Evolutionary conservation across 2,888 invertebrate species (phyloP), one percentile per base, ranked within the genome.

Genomic region (Epinotia demarniana): DNA sequence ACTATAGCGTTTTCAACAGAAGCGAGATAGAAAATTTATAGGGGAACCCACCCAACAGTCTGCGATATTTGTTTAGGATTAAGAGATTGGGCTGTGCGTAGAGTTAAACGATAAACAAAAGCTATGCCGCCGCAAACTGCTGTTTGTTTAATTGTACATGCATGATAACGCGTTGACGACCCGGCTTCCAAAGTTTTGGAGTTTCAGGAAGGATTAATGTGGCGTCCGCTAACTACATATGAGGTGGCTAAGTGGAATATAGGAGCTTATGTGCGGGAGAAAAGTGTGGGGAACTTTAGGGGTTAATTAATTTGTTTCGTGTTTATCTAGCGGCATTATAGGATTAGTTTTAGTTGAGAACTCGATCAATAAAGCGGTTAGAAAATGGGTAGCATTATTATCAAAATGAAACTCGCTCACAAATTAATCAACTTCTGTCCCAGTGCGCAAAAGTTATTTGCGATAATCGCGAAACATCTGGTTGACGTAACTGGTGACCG

Each of bases 31-130:
- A 84, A 82, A 88, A 88, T 88, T 86, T 89, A 88, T 88, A 81
- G 83, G 81, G 85, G 82, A 82, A 82, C 78, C 78, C 79, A 82
- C 78, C 78, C 79, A 63, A 78, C 73, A 73, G 77, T 64, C 72
- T 83, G 80, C 85, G 86, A 90, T 93, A 92, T 93, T 93, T 92
- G 90, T 89, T 91, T 90, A 91, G 93, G 93, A 92, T 93, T 93
- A 92, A 89, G 89, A 91, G 90, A 89, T 91, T 90, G 87, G 86
- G 87, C 87, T 87, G 84, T 87, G 86, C 86, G 89, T 86, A 77
- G 85, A 86, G 88, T 87, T 89, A 85, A 88, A 90, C 87, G 91
- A 90, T 91, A 92, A 92, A 92, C 92, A 90, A 90, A 88, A 89
- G 90, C 90, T 84, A 84, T 82, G 87, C 87, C 84, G 79, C 89